Base-by-base conservation (phyloP, 2,797 vertebrate species). In the Myotis planiceps region DNA sequence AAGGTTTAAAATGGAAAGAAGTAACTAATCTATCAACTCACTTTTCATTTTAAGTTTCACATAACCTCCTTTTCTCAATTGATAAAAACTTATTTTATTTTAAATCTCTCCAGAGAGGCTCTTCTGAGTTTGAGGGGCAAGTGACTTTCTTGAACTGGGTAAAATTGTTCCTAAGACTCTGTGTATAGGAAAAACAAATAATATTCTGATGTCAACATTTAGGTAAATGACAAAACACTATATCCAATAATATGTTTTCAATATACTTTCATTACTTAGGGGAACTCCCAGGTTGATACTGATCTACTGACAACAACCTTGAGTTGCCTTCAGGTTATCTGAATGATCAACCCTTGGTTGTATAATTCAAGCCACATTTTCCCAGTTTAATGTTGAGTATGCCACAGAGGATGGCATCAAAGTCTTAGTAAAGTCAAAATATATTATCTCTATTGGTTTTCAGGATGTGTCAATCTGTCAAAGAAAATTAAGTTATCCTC, bases 1-100 rank as follows among this genome's bases (percentile, higher is more conserved):
- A 85, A 75, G 66, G 1, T 23, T 74, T 42, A 88, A 69, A 47
- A 65, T 47, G n/a, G 19, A 25, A 82, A 85, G 51, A 75, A 18
- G 10, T 13, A 75, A 19, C 9, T 23, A 60, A 82, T 29, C 45
- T 66, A 37, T 29, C 9, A 90, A 81, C 23, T 55, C 9, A 32
- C 18, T 92, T 90, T 96, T 84, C 68, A 94, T 34, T 84, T 72
- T 42, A 66, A 92, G 45, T 90, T 37, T 83, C 45, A 69, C 3
- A 2, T 72, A 32, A 68, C 13, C 27, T 79, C 65, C 23, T 71
- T 68, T 92, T 90, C 14, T 81, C 42, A 90, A 55, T 12, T 55
- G 34, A 81, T 29, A 84, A 58, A 92, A 76, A 76, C 12, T 29
- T 66, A 42, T 79, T 78, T 65, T 29, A 66, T 83, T 87, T 90